Evolutionary conservation across 1,140 invertebrate species (phyloP), one percentile per base, ranked within the genome.

Genomic region (Anastatus disparis): DNA sequence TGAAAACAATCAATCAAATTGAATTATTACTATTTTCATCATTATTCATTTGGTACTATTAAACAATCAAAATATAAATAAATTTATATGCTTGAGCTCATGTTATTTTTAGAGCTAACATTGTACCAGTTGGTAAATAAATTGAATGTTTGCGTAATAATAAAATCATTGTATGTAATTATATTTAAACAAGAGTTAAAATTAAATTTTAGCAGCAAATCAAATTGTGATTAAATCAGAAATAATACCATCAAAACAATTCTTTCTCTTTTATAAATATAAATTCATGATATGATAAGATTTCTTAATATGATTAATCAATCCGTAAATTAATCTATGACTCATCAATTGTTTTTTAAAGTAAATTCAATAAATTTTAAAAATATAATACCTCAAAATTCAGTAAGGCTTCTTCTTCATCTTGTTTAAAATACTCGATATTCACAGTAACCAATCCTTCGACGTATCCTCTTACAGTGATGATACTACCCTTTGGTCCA

Each of bases 351-450:
- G 15, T 44, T 44, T 44, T 8, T n/a, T 12, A 44, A 44, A 3
- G n/a, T 44, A 10, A 50, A 50, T 20, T 6, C 4, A 50, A 24
- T 22, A 35, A 9, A 9, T 52, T 22, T 3, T n/a, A 40, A n/a
- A 1, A 20, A 10, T 52, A 29, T 26, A 76, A 86, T 90, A 95
- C 93, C 89, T 94, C 92, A 82, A 91, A 91, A 73, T 85, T 88
- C 70, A 94, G 86, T 56, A 92, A 77, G 31, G 91, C 89, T 72
- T 92, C 89, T 76, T 93, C 91, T 66, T 88, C 88, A 48, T 93
- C 92, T 40, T 87, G 87, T 79, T 93, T 90, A 78, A 90, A 94
- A 87, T 93, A 94, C 81, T 94, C 93, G 79, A 94, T 90, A 81
- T 93, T 94, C 74, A 94, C 81, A 26, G 93, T 93, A 48, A 94